Evolutionary conservation across 1,140 invertebrate species (phyloP).

Genomic region (Euura saliciscinereae): DNA sequence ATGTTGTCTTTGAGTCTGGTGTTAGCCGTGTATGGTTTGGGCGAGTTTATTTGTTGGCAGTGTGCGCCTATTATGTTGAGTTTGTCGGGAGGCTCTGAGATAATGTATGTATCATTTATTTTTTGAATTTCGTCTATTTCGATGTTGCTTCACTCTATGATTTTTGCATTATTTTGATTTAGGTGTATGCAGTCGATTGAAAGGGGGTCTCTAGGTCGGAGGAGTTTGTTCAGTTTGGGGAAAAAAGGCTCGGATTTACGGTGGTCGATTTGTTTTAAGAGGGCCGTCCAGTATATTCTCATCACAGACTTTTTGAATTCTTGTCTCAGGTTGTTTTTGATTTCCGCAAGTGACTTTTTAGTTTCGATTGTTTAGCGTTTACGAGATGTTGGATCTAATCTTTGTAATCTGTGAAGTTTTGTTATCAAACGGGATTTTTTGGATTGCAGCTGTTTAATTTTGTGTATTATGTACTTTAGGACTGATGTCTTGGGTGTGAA

Average conservation of each 20-base stretch:
- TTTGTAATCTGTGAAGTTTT: background rate
- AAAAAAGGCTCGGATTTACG: background rate
- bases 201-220: background rate
- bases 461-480: constrained; percentile 10
- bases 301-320: background rate
- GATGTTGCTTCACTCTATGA: background rate
- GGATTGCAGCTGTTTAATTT: constrained; percentile 12
- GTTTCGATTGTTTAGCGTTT: background rate
- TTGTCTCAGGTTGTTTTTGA: background rate
- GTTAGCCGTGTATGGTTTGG: no score
- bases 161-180: no score
- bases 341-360: background rate
- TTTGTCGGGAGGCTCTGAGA: background rate
- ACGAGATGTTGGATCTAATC: background rate
- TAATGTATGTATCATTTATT: constrained; percentile 5
- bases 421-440: constrained; percentile 8
- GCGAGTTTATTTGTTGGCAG: no score
- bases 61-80: no score
- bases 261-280: background rate
- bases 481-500: constrained; percentile 14
- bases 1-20: background rate
- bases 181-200: no score
- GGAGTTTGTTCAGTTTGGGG: constrained; percentile 11
- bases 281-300: background rate
- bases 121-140: background rate